These are phyloP conservation scores for Dunckerocampus dactyliophorus DNA, from an alignment of 2,113 vertebrate species.

Conservation along the genomic window DNA sequence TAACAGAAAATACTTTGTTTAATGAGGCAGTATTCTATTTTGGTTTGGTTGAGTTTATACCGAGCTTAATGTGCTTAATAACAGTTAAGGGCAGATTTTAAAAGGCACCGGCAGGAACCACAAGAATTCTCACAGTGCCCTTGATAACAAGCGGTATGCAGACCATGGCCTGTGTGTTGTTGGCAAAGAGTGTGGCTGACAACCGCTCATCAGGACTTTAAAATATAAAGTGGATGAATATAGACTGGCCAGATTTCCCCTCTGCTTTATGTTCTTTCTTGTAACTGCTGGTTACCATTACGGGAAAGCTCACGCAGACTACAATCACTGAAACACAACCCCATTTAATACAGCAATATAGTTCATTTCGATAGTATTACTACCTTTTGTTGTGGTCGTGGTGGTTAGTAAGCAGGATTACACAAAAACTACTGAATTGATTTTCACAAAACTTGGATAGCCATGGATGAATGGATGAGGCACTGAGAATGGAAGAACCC, in stretches of 20 bases:
- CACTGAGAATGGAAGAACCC: too few relatives aligned
- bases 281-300: slow-evolving; percentile 56
- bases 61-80: slow-evolving; percentile 26
- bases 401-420: too few relatives aligned
- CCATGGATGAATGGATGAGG: too few relatives aligned
- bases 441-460: too few relatives aligned
- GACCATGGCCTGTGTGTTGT: slow-evolving; percentile 35
- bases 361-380: too few relatives aligned
- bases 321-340: slow-evolving; percentile 15
- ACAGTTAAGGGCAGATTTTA: slow-evolving; percentile 23
- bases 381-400: too few relatives aligned
- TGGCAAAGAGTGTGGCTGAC: slow-evolving; percentile 38
- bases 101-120: slow-evolving; percentile 34
- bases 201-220: slow-evolving; percentile 56
- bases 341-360: not conserved
- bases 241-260: slow-evolving; percentile 37
- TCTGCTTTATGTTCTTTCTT: slow-evolving; percentile 53
- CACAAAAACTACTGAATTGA: too few relatives aligned
- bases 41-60: not conserved
- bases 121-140: slow-evolving; percentile 41
- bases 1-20: slow-evolving; percentile 13
- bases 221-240: slow-evolving; percentile 54
- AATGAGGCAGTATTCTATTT: slow-evolving; percentile 25
- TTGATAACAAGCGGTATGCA: slow-evolving; percentile 38
- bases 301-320: slow-evolving; percentile 28